Evolutionary conservation across 2,888 invertebrate genomes (phyloP), one percentile per base, ranked within the genome.

Genomic region (Unio pictorum): DNA sequence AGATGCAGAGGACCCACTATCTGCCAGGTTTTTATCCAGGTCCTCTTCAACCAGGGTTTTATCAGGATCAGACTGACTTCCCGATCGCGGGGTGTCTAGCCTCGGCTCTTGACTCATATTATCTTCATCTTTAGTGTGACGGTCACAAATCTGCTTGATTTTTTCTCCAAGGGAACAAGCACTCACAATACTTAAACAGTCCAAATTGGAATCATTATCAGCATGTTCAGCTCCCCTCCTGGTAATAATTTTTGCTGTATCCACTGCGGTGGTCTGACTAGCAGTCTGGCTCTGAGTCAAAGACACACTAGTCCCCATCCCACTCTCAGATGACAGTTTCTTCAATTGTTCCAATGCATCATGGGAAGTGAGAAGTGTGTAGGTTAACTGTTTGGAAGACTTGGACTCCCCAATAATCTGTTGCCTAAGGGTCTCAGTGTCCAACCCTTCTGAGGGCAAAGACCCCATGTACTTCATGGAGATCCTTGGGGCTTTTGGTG

Each of bases 381-480:
- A 73, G 71, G 69, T 73, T 17, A 77, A n/a, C 17, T 70, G 57
- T 60, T 74, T 77, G 63, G 67, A 45, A 45, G 45, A 66, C 60
- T 73, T 77, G 54, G 66, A 64, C 5, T 74, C 74, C 57, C 59
- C 58, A 4, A 73, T 69, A 6, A 81, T 65, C 57, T 78, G 75
- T 65, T 71, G 72, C 17, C 76, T 66, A 23, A 81, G 63, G n/a
- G 71, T 66, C 15, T 73, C 72, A 66, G 74, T 74, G 57, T 74
- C 69, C 26, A 74, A 61, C 4, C 74, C 75, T 8, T 74, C 71
- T 4, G 79, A 45, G 3, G 11, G 75, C 11, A 81, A 62, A n/a
- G 74, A 74, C 5, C 81, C 81, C 81, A 81, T 79, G 67, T 79
- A 81, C 62, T 80, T 77, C 61, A 81, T 67, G 56, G 79, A 80